Percentiles rank a stretch among this genome's conserved stretches.
Evolutionary conservation across 2,113 vertebrate genomes (phyloP).

Genomic region (Sitta europaea): DNA sequence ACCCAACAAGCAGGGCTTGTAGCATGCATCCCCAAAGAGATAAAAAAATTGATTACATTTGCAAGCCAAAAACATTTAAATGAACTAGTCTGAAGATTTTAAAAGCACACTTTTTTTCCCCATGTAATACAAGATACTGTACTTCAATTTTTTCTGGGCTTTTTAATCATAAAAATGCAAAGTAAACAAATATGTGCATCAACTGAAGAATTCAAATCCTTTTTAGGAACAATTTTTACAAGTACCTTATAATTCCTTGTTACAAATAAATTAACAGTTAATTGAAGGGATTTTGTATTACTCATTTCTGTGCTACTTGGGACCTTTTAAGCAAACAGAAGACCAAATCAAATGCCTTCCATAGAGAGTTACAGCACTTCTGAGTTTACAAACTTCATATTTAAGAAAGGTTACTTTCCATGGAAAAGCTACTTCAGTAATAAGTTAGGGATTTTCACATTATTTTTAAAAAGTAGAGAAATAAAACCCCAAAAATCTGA

Average conservation of each 20-base stretch:
- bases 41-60: not conserved
- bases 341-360: not conserved
- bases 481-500: not conserved
- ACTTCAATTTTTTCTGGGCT: not conserved
- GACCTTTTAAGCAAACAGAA: not conserved
- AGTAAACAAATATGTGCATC: not conserved
- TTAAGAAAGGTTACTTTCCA: not conserved
- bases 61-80: not conserved
- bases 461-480: not conserved
- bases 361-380: not conserved
- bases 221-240: not conserved
- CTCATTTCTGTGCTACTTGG: not conserved
- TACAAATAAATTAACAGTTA: not conserved
- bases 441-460: not conserved
- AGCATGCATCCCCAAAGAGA: not conserved
- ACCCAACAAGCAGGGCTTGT: not conserved
- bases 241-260: not conserved
- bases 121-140: not conserved
- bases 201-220: not conserved
- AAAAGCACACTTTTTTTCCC: not conserved
- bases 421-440: not conserved
- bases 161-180: not conserved
- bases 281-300: not conserved
- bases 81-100: not conserved
- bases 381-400: not conserved